Evolutionary conservation across 23 tunicate genomes (phyloP), one percentile per base, ranked within the genome.

Genomic region (Phallusia fumigata): DNA sequence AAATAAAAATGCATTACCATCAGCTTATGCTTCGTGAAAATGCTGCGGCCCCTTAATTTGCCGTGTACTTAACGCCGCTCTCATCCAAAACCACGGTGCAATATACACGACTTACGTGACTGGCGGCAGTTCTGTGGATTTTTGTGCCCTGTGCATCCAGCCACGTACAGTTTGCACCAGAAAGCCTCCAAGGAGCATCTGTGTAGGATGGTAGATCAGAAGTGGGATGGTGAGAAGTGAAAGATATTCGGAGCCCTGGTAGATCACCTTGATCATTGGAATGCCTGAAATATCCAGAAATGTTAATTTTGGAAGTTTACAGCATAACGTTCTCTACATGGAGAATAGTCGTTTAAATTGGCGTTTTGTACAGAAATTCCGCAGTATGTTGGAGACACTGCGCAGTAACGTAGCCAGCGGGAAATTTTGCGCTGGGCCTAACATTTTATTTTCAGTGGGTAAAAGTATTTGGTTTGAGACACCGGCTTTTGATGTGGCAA

Each of bases 221-320:
- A 95, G 95, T 65, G 99, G 99, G 79, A 95, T 90, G 33, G 89
- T 58, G 31, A 95, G 84, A 49, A 90, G 86, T 33, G 95, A 89
- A 19, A 95, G 85, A 64, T 45, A 87, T 30, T 90, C 95, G 73
- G 76, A 64, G 31, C 96, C 99, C 24, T 35, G 80, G 81, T 95
- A 95, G 65, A 95, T 95, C 36, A 95, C 84, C 86, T 95, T 95
- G 40, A 95, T 90, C 99, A 95, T 95, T 32, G 99, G 99, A 16
- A 95, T 95, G n/a, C 99, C 99, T 87, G 80, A 35, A 24, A n/a
- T n/a, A n/a, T n/a, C n/a, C n/a, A n/a, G n/a, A n/a, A n/a, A n/a
- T n/a, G n/a, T n/a, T n/a, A n/a, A n/a, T n/a, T n/a, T n/a, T n/a
- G n/a, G n/a, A n/a, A n/a, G n/a, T n/a, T n/a, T n/a, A n/a, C n/a